A percentile compares a stretch with the other conserved stretches of the same genome.
Conservation (phyloP, 2,888 invertebrate genomes). For the Leptinotarsa haldemani region DNA sequence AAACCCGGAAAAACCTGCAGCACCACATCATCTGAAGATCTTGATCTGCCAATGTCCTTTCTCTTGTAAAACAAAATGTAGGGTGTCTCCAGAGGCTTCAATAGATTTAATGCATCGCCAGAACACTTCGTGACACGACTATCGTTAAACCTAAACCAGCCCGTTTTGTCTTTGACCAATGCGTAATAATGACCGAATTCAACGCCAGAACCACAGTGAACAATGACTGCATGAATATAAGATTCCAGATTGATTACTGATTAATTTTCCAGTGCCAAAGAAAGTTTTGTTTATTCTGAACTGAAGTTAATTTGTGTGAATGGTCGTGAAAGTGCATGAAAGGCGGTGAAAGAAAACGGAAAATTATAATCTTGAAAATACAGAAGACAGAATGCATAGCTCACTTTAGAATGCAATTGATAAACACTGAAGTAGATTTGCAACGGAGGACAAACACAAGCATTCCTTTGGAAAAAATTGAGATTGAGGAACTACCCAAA, state of each 20-base stretch:
- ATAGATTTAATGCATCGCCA: no score
- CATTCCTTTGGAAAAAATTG: constrained; percentile 39
- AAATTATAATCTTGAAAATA: constrained; percentile 37
- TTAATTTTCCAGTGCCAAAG: constrained; percentile 39
- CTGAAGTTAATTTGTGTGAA: constrained; percentile 47
- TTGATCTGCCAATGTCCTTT: no score
- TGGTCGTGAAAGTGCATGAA: constrained; percentile 44
- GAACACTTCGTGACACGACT: no score
- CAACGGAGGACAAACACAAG: constrained; percentile 41
- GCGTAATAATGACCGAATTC: no score
- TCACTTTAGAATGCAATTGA: constrained; percentile 39
- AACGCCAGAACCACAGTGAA: no score
- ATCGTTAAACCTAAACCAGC: no score
- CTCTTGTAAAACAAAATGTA: no score
- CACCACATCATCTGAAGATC: no score
- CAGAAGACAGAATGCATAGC: constrained; percentile 41
- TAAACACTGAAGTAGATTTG: constrained; percentile 35
- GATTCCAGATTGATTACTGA: constrained; percentile 47
- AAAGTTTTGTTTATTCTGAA: constrained; percentile 47
- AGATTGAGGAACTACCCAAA: constrained; percentile 14
- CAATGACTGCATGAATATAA: no score
- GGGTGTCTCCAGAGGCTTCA: no score
- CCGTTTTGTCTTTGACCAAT: no score
- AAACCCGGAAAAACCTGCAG: no score
- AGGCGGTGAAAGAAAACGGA: constrained; percentile 36